Conservation (phyloP, 2,888 invertebrate species). For the Cephus rjabovi region DNA sequence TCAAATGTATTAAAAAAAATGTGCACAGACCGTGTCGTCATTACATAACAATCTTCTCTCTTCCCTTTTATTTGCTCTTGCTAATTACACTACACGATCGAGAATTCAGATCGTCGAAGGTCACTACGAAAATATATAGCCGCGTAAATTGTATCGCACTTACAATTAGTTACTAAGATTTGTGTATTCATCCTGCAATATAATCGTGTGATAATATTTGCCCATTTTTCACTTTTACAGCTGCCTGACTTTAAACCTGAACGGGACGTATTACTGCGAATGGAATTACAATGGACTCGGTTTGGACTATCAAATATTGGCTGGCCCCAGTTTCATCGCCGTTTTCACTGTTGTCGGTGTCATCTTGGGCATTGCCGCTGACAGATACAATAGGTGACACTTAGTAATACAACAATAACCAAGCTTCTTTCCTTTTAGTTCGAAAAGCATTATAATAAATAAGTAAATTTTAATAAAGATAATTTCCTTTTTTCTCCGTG, state of each 20-base stretch:
- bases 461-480: background rate
- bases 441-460: too few relatives aligned
- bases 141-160: background rate
- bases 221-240: slow-evolving; percentile 58
- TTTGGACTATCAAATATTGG: slow-evolving; percentile 90
- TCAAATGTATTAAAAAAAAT: slow-evolving; percentile 22
- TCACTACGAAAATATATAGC: background rate
- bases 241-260: slow-evolving; percentile 74
- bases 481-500: background rate
- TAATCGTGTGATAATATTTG: background rate
- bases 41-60: slow-evolving; percentile 28
- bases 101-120: background rate
- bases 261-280: slow-evolving; percentile 84
- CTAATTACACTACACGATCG: background rate
- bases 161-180: too few relatives aligned
- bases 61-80: slow-evolving; percentile 13
- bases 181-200: too few relatives aligned
- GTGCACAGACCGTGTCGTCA: slow-evolving; percentile 20
- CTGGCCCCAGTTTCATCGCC: slow-evolving; percentile 93
- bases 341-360: slow-evolving; percentile 92
- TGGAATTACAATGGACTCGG: slow-evolving; percentile 95
- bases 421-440: too few relatives aligned
- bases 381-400: slow-evolving; percentile 70
- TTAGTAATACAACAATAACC: background rate
- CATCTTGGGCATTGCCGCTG: slow-evolving; percentile 84